Base-by-base conservation (phyloP, 2,113 vertebrate genomes). In the Triplophysa dalaica region DNA sequence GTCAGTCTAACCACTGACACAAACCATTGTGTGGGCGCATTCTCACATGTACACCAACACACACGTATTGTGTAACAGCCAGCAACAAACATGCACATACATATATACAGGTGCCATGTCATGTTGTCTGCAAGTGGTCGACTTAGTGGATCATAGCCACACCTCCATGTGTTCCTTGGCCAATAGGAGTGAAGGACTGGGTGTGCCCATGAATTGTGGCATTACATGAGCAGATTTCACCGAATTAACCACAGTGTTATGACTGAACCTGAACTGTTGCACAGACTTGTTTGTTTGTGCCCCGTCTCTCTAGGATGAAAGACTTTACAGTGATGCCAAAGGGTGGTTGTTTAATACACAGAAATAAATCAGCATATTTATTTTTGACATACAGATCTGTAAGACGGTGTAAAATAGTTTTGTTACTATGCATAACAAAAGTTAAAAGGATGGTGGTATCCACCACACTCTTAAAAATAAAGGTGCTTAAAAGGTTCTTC, bases 231-330 rank as follows among this genome's bases (percentile, higher is more conserved):
- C 3, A 50, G 70, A 56, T 77, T 67, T 68, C 77, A 82, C 79
- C 61, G 56, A 79, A 72, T 80, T 79, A 74, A 75, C 84, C 84
- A 70, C 67, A 80, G 74, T 84, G 78, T 75, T 83, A 82, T 80
- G 79, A 80, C 82, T 81, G 80, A 79, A 79, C 67, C 56, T 68
- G 77, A 63, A n/a, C n/a, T 60, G 64, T 45, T 79, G 50, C 68
- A 75, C 33, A 54, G 11, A 52, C 70, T 48, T 33, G 17, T 75
- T 52, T 61, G 26, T 76, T 58, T 63, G 45, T 75, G 45, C 60
- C 56, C 43, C 43, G 1, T 45, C 43, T 45, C 43, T 45, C 43
- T 45, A 24, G 24, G 24, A 24, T 24, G 24, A 24, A 24, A 24
- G 24, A 24, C 9, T 45, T 45, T 12, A 12, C 43, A 45, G 10